phyloP scores from a whole-genome alignment of 2,113 vertebrate genomes.

The Capricornis sumatraensis region DNA sequence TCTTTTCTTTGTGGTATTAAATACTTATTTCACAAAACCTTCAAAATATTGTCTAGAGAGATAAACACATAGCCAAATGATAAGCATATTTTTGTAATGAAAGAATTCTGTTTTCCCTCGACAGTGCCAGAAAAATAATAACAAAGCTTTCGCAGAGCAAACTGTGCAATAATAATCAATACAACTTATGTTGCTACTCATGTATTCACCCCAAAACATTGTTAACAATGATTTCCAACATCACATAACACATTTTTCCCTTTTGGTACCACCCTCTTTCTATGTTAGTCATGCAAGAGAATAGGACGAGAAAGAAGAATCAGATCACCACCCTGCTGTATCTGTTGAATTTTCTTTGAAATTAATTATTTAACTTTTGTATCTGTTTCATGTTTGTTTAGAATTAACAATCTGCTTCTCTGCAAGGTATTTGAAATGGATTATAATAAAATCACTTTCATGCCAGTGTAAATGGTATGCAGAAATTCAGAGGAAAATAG shows the following conservation, averaged over 20 bases:
- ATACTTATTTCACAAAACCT: constrained; percentile 2
- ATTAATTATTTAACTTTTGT: neutral
- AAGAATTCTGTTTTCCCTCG: neutral
- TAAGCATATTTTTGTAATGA: constrained; percentile 39
- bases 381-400: neutral
- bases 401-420: neutral
- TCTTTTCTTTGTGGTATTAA: constrained; percentile 31
- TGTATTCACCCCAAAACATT: constrained; percentile 19
- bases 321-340: neutral
- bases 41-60: constrained; percentile 19
- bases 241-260: neutral
- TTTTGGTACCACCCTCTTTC: neutral
- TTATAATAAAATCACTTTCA: neutral
- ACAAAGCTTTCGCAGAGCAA: constrained; percentile 20
- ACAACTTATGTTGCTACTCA: constrained; percentile 17
- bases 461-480: neutral
- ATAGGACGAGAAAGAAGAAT: neutral
- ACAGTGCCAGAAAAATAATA: constrained; percentile 35
- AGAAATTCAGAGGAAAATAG: neutral
- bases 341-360: neutral
- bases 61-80: constrained; percentile 19
- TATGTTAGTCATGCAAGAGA: neutral
- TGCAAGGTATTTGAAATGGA: neutral
- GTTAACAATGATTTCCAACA: constrained; percentile 59
- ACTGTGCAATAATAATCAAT: constrained; percentile 49